Evolutionary conservation across 2,797 vertebrate species (phyloP).

Genomic region (Chiroxiphia lanceolata): DNA sequence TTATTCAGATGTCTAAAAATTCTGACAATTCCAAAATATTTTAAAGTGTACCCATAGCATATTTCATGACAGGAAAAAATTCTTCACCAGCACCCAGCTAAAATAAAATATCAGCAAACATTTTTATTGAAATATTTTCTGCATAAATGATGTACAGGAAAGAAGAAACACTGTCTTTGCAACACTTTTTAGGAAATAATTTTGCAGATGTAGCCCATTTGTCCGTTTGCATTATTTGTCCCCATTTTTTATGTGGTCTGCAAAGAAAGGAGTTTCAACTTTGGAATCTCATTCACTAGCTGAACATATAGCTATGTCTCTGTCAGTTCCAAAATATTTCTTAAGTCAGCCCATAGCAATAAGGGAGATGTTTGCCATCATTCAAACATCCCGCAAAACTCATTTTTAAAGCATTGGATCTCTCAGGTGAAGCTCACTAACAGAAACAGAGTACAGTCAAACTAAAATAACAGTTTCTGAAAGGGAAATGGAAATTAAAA

Average conservation of each 20-base stretch:
- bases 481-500: neutral
- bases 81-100: neutral
- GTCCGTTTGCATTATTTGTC: neutral
- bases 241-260: neutral
- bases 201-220: accelerated
- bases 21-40: neutral
- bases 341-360: neutral
- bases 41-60: neutral
- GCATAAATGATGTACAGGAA: neutral
- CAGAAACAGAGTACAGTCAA: neutral
- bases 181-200: neutral
- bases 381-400: neutral
- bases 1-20: neutral
- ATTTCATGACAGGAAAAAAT: neutral
- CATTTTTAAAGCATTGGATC: accelerated
- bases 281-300: neutral
- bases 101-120: neutral
- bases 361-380: neutral
- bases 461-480: neutral
- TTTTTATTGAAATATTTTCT: neutral
- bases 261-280: neutral
- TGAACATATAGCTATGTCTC: neutral
- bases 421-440: neutral
- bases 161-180: neutral
- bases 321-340: neutral